These are phyloP conservation scores for Plecotus auritus DNA, from an alignment of 2,113 vertebrate genomes.

Conservation along the genomic window DNA sequence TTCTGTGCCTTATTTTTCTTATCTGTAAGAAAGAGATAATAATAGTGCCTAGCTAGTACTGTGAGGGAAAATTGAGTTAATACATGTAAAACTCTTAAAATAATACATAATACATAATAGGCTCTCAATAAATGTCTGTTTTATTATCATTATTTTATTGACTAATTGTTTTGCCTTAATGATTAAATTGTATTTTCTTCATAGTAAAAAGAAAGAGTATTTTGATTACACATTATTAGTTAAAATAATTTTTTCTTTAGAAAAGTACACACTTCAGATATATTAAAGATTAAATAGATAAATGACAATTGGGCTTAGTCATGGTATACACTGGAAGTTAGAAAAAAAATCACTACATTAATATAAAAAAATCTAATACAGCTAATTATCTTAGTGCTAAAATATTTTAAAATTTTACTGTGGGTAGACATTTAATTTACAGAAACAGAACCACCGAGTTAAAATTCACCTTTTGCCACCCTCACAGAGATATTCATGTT, in stretches of 20 bases:
- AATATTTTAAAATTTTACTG: background rate
- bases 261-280: constrained; percentile 19
- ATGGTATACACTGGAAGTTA: background rate
- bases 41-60: background rate
- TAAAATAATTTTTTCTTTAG: background rate
- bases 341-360: background rate
- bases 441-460: constrained; percentile 3
- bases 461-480: background rate
- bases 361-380: background rate
- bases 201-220: background rate
- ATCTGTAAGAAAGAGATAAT: background rate
- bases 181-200: constrained; percentile 29
- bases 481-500: constrained; percentile 7
- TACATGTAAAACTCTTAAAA: background rate
- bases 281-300: background rate
- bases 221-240: background rate
- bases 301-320: background rate
- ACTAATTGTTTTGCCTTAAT: background rate
- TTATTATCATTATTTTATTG: background rate
- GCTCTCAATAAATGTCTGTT: background rate
- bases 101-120: background rate
- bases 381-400: background rate
- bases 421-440: background rate
- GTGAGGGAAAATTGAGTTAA: background rate
- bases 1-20: constrained; percentile 35